phyloP scores from a whole-genome alignment of 2,797 vertebrate species.

The Chaetophractus vellerosus region DNA sequence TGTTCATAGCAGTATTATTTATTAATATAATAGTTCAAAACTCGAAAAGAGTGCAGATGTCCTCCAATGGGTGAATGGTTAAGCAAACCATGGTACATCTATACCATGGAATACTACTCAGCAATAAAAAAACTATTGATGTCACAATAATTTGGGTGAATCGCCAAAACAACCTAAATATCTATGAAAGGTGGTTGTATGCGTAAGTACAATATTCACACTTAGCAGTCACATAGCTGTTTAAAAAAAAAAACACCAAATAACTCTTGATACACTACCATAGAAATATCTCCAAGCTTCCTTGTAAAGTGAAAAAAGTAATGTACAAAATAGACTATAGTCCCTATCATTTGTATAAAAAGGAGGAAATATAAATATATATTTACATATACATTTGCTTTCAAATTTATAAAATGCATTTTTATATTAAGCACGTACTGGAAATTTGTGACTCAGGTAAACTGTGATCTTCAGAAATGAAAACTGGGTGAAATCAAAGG shows the following conservation, averaged over 20 bases:
- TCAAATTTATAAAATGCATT: background rate
- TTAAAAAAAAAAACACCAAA: background rate
- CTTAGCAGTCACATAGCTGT: background rate
- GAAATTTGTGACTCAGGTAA: background rate
- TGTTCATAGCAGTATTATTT: background rate
- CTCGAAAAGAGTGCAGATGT: background rate
- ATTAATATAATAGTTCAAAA: background rate
- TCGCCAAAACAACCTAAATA: background rate
- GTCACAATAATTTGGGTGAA: background rate
- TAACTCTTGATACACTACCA: background rate
- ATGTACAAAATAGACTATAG: background rate
- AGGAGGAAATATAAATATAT: background rate
- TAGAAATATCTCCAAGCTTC: background rate
- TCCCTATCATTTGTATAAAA: background rate
- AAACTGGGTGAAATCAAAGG: background rate
- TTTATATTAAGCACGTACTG: background rate
- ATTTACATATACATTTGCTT: background rate
- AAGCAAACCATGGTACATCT: background rate
- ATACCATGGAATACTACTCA: background rate
- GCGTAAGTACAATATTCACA: background rate
- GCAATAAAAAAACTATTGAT: background rate
- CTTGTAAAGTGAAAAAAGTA: background rate
- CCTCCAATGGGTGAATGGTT: background rate
- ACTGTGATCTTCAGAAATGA: background rate
- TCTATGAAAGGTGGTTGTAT: background rate